Evolutionary conservation across 2,797 vertebrate genomes (phyloP), one percentile per base, ranked within the genome.

Genomic region (Lophius americanus): DNA sequence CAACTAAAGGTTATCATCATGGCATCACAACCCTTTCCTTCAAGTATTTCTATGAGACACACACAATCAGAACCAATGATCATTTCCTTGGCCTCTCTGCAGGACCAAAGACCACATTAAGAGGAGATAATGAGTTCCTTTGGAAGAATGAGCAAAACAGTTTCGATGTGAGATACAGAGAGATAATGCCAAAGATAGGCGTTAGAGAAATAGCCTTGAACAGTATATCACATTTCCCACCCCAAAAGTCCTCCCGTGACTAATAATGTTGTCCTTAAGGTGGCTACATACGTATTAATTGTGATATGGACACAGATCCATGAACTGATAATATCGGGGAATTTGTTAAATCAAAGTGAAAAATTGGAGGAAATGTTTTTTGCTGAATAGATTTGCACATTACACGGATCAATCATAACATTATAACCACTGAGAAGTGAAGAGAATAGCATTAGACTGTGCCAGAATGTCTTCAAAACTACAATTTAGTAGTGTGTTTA

Each of bases 241-340:
- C 81, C 60, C 51, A 54, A 60, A 23, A 53, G 55, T 73, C 69
- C 74, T 66, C 79, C 72, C 81, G 58, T 88, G 72, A 89, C 84
- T 88, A 87, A 91, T 88, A 88, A 78, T 81, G 83, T 75, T 89
- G 81, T 90, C 85, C 77, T 88, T 82, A 83, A 75, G 79, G 71
- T 78, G 80, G 70, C 67, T 77, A 76, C 72, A 46, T 43, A 59
- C 23, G 23, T 23, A 23, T 23, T 1, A 23, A 23, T 23, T 23
- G 23, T 23, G 23, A 23, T 23, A 1, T 23, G 23, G 23, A 23
- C 23, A 23, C 23, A 23, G 23, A 23, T 23, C 23, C 23, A 23
- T 23, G 23, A 23, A 23, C 23, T 23, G 23, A 23, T 23, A 23
- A 23, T 23, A 23, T 23, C 2, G 23, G 23, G 23, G 23, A 23